These are phyloP conservation scores for Zaprionus africanus DNA, from an alignment of 1,140 invertebrate species.

Conservation along the genomic window DNA sequence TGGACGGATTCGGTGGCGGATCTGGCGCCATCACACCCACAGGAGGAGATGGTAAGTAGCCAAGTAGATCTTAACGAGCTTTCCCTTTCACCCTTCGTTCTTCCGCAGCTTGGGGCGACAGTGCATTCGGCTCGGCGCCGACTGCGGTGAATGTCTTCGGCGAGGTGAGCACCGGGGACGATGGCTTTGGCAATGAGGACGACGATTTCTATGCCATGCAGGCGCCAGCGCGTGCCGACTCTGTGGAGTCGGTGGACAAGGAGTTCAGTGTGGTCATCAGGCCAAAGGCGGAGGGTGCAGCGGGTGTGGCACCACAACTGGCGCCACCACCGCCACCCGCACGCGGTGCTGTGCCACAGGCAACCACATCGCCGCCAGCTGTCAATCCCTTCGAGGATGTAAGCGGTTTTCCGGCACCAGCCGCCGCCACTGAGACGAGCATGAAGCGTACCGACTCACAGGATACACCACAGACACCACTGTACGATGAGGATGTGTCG, in stretches of 20 bases:
- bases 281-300: constrained; percentile 86
- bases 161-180: constrained; percentile 73
- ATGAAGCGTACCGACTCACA: constrained; percentile 87
- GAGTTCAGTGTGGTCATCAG: constrained; percentile 84
- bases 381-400: constrained; percentile 90
- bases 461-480: constrained; percentile 94
- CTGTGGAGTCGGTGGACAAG: constrained; percentile 89
- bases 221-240: constrained; percentile 89
- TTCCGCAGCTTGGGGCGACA: constrained; percentile 80
- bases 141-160: constrained; percentile 85
- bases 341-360: constrained; percentile 85
- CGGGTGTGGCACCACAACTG: constrained; percentile 87
- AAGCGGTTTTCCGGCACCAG: constrained; percentile 82
- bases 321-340: constrained; percentile 90
- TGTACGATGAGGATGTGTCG: constrained; percentile 97
- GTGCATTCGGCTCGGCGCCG: constrained; percentile 70
- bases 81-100: not conserved
- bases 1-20: constrained; percentile 85
- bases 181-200: constrained; percentile 89
- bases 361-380: constrained; percentile 85
- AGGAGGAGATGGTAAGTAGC: constrained; percentile 71
- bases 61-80: not conserved
- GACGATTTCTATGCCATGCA: constrained; percentile 93
- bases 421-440: constrained; percentile 56
- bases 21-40: constrained; percentile 80